Evolutionary conservation across 2,888 invertebrate genomes (phyloP), one percentile per base, ranked within the genome.

Genomic region (Phania funesta): DNA sequence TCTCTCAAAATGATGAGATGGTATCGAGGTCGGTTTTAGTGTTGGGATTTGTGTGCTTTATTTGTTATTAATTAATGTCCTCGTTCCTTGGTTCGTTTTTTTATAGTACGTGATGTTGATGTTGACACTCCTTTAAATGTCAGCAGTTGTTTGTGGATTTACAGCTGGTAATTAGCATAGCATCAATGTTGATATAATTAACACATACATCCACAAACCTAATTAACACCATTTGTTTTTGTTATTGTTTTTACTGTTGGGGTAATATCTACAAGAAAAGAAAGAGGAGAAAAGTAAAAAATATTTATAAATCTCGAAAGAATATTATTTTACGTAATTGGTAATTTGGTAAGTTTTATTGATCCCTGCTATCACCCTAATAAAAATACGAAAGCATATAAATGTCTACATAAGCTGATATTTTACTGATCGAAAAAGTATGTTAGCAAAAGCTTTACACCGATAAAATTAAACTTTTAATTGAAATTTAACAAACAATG

Each of bases 111-210:
- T 24, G 50, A 29, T 54, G 80, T 38, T 52, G 67, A 38, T 77
- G 74, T 74, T 73, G 83, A 80, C 75, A 64, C 83, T 84, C 82
- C 83, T 82, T 79, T 82, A 84, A 68, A 77, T 74, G 78, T 83
- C 74, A 82, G 84, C 77, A 68, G 82, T 83, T 68, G 70, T 75
- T 65, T 84, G 62, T 56, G 83, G 82, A 85, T 86, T 86, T 86
- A 84, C 87, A 87, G 85, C 86, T 86, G 85, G 86, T 87, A 89
- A 89, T 89, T 89, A 87, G 87, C 88, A 87, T 86, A 87, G 86
- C 87, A 87, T 65, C 70, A 70, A 35, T 74, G 58, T 64, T 78
- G 41, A 20, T 44, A 44, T 56, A 82, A 56, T 81, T 35, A 68
- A 41, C 58, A 46, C 58, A 71, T 48, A 46, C 71, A 60, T 41